phyloP scores from a whole-genome alignment of 2,113 vertebrate species.

The Chaenocephalus aceratus region DNA sequence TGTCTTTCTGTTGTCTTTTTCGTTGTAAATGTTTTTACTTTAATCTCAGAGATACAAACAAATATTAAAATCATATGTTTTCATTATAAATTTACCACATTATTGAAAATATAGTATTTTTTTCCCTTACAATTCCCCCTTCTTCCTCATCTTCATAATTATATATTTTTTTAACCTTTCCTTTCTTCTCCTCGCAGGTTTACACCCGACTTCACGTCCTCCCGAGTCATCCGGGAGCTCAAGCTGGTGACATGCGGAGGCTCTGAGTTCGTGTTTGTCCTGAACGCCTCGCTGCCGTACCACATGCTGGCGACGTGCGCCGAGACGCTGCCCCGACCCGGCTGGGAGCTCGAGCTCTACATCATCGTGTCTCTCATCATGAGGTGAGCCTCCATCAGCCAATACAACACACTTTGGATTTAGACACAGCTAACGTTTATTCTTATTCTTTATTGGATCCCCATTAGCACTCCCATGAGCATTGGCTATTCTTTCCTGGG shows the following conservation, averaged over 20 bases:
- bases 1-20: too few relatives aligned
- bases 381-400: constrained; percentile 85
- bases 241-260: constrained; percentile 92
- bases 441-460: too few relatives aligned
- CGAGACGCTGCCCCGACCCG: constrained; percentile 94
- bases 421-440: background rate
- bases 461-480: too few relatives aligned
- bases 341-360: constrained; percentile 96
- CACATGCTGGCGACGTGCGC: constrained; percentile 96
- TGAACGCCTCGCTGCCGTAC: constrained; percentile 97
- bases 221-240: constrained; percentile 95
- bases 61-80: too few relatives aligned
- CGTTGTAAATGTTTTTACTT: too few relatives aligned
- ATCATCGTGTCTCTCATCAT: constrained; percentile 95
- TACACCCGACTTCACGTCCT: constrained; percentile 98
- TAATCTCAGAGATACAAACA: too few relatives aligned
- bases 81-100: too few relatives aligned
- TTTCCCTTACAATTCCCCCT: too few relatives aligned
- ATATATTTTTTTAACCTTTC: background rate
- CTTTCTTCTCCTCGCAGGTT: constrained; percentile 84
- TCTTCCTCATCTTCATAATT: too few relatives aligned
- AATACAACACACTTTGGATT: background rate
- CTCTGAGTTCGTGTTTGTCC: constrained; percentile 93
- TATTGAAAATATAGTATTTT: too few relatives aligned
- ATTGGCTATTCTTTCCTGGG: too few relatives aligned